Conservation (phyloP, 2,888 invertebrate species). For the Acrocera orbiculus region DNA sequence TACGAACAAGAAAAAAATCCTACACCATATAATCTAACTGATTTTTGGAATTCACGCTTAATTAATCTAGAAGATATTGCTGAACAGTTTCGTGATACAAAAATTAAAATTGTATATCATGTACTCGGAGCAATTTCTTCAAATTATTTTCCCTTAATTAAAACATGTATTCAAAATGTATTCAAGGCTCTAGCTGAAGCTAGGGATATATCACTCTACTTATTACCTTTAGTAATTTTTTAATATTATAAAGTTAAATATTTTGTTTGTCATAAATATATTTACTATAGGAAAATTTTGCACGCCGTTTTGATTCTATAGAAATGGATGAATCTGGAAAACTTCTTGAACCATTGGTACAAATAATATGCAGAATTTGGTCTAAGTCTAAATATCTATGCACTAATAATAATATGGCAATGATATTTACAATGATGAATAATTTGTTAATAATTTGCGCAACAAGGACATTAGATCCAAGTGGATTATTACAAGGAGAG, state of each 20-base stretch:
- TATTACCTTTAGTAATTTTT: conserved; percentile 46
- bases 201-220: conserved; percentile 61
- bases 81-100: conserved; percentile 64
- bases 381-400: conserved; percentile 64
- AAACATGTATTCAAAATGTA: conserved; percentile 58
- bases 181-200: conserved; percentile 59
- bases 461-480: conserved; percentile 54
- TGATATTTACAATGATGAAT: conserved; percentile 58
- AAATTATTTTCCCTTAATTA: conserved; percentile 60
- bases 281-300: conserved; percentile 32
- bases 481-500: conserved; percentile 72
- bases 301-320: conserved; percentile 51
- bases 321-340: conserved; percentile 46
- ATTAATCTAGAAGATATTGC: conserved; percentile 74
- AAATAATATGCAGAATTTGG: conserved; percentile 72
- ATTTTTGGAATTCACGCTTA: conserved; percentile 63
- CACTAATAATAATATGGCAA: conserved; percentile 43
- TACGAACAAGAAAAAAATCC: conserved; percentile 54
- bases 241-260: too few species aligned
- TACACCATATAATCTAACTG: conserved; percentile 49
- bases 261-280: neutral
- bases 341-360: conserved; percentile 50
- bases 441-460: conserved; percentile 66
- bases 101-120: conserved; percentile 68
- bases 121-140: conserved; percentile 62